These are phyloP conservation scores for Pissodes strobi DNA, from an alignment of 1,140 invertebrate genomes.

Conservation along the genomic window DNA sequence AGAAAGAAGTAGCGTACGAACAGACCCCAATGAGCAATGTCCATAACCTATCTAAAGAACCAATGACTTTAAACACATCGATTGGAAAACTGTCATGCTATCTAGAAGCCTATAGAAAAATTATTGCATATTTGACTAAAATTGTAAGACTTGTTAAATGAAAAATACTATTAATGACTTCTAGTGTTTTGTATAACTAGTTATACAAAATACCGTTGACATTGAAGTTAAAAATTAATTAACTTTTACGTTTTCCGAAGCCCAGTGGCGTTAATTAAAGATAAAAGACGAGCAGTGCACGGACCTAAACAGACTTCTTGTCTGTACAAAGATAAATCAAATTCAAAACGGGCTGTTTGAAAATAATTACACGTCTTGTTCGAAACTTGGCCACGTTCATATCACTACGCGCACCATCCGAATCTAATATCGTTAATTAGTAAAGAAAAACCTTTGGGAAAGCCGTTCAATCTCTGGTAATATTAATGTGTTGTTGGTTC, in stretches of 20 bases:
- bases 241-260: conserved; percentile 24
- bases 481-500: conserved; percentile 20
- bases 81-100: no score
- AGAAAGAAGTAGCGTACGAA: no score
- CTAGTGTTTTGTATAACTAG: no score
- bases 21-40: no score
- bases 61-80: no score
- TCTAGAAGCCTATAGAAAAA: no score
- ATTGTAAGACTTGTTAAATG: no score
- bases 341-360: conserved; percentile 51
- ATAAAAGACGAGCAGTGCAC: conserved; percentile 42
- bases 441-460: conserved; percentile 50
- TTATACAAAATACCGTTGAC: no score
- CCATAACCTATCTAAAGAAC: no score
- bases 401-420: conserved; percentile 50
- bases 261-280: conserved; percentile 51
- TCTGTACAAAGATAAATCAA: conserved; percentile 56
- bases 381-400: conserved; percentile 51
- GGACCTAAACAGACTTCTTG: conserved; percentile 55
- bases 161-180: no score
- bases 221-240: no score
- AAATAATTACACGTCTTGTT: conserved; percentile 56
- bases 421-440: conserved; percentile 57
- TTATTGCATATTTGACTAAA: no score
- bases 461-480: conserved; percentile 40